phyloP scores from a whole-genome alignment of 2,113 vertebrate genomes.

The Benitochromis conjunctus region DNA sequence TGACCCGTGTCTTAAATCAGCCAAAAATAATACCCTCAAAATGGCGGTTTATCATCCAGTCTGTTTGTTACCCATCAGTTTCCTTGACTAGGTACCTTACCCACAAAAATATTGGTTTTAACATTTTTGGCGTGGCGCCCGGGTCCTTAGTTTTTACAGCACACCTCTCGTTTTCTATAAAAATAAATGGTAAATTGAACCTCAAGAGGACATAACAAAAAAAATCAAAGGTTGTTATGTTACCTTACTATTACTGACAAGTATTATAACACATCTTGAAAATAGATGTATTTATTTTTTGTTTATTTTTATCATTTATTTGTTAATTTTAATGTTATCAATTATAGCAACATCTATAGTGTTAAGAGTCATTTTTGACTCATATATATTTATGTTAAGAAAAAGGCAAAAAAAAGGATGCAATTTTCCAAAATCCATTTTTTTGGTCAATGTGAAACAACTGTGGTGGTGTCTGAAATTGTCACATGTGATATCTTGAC shows the following conservation, averaged over 20 bases:
- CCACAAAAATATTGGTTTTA: neutral
- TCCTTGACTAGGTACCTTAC: neutral
- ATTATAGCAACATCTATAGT: neutral
- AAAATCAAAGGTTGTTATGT: neutral
- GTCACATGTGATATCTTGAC: neutral
- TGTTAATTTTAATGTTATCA: neutral
- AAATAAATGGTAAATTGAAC: neutral
- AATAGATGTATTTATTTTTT: fast-evolving
- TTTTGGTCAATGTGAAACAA: neutral
- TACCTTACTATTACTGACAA: neutral
- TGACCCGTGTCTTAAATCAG: neutral
- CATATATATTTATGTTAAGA: neutral
- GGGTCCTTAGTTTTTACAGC: neutral
- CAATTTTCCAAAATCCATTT: neutral
- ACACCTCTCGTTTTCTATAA: neutral
- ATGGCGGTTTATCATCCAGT: neutral
- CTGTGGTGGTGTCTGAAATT: neutral
- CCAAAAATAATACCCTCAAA: neutral
- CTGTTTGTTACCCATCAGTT: neutral
- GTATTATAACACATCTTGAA: neutral
- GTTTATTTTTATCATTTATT: neutral
- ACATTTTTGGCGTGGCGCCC: neutral
- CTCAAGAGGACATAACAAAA: neutral
- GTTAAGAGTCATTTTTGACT: neutral
- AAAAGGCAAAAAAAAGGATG: neutral